phyloP scores from a whole-genome alignment of 2,888 invertebrate genomes.

The Xanthia togata region DNA sequence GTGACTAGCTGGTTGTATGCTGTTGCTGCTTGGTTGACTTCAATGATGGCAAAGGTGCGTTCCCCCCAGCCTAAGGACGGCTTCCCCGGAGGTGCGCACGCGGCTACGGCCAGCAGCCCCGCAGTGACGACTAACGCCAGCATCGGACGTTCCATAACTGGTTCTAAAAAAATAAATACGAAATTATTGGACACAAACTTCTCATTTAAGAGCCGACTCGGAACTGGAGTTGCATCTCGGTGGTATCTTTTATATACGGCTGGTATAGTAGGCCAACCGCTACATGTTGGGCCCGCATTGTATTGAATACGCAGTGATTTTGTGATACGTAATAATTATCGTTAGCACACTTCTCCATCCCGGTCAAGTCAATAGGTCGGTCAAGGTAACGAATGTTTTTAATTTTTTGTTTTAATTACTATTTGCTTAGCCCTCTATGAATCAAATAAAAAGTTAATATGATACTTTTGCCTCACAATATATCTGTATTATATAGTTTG shows the following conservation, averaged over 20 bases:
- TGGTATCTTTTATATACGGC: slow-evolving; percentile 86
- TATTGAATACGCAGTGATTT: slow-evolving; percentile 79
- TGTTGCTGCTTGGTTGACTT: slow-evolving; percentile 88
- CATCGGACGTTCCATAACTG: slow-evolving; percentile 81
- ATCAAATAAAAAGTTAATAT: slow-evolving; percentile 39
- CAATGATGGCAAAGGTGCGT: slow-evolving; percentile 85
- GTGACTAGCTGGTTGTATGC: slow-evolving; percentile 88
- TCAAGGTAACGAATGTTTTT: slow-evolving; percentile 83
- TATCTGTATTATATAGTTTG: not conserved
- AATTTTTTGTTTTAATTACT: slow-evolving; percentile 74
- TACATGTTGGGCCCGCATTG: slow-evolving; percentile 82
- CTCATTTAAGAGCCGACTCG: slow-evolving; percentile 79
- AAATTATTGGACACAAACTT: slow-evolving; percentile 76
- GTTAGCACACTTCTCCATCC: slow-evolving; percentile 86
- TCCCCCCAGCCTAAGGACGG: slow-evolving; percentile 88
- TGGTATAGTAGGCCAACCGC: slow-evolving; percentile 89
- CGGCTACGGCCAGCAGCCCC: slow-evolving; percentile 70
- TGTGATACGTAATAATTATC: slow-evolving; percentile 85
- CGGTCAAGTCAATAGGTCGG: slow-evolving; percentile 83
- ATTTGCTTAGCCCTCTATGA: slow-evolving; percentile 61
- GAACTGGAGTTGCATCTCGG: slow-evolving; percentile 82
- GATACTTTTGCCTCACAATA: not conserved
- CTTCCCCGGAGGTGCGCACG: slow-evolving; percentile 84
- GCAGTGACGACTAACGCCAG: slow-evolving; percentile 78
- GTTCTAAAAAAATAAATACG: slow-evolving; percentile 83